Percentiles rank a stretch among this genome's conserved stretches.
Evolutionary conservation across 2,888 invertebrate genomes (phyloP).

Genomic region (Malthinus flaveolus): DNA sequence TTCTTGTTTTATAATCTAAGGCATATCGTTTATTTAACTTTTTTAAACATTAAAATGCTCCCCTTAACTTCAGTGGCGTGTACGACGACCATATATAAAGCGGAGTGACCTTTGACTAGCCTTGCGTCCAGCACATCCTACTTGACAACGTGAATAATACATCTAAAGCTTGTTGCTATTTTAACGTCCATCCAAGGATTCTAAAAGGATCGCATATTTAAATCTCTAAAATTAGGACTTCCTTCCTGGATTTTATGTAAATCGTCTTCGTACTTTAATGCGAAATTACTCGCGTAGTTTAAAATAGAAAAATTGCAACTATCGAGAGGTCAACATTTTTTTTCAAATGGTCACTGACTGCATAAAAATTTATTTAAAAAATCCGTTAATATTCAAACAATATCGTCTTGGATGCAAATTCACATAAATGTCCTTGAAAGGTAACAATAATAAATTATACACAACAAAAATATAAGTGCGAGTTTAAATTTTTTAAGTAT

Average conservation of each 20-base stretch:
- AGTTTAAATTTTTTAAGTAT: no score
- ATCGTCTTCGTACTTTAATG: not conserved
- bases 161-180: conserved; percentile 43
- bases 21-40: conserved; percentile 11
- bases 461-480: no score
- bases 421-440: conserved; percentile 23
- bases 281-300: no score
- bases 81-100: conserved; percentile 34
- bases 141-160: conserved; percentile 32
- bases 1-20: conserved; percentile 11
- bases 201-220: conserved; percentile 7
- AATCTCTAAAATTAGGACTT: conserved; percentile 7
- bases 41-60: conserved; percentile 25
- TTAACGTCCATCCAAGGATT: conserved; percentile 54
- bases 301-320: no score
- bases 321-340: conserved; percentile 30
- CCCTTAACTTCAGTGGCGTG: conserved; percentile 33
- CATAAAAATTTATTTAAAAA: conserved; percentile 23
- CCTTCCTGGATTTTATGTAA: conserved; percentile 1
- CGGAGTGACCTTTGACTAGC: conserved; percentile 37
- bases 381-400: conserved; percentile 18
- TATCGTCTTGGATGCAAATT: conserved; percentile 24
- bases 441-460: conserved; percentile 17
- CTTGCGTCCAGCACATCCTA: conserved; percentile 30
- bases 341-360: conserved; percentile 27